Conservation (phyloP, 2,888 invertebrate genomes). For the Leptinotarsa tumamoca region DNA sequence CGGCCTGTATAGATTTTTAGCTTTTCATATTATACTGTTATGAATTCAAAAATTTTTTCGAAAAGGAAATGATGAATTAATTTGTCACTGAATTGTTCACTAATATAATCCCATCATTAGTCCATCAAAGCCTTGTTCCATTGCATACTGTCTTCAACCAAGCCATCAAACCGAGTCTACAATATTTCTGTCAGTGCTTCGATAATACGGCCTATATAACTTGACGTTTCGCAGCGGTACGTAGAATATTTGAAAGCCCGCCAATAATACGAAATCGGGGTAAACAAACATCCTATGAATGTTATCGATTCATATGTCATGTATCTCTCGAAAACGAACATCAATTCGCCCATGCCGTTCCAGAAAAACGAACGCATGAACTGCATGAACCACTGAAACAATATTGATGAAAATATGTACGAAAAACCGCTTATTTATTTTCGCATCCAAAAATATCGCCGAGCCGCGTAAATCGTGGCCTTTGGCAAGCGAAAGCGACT, state of each 20-base stretch:
- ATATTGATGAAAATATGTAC: conserved; percentile 14
- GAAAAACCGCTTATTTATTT: conserved; percentile 20
- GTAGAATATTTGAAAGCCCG: background rate
- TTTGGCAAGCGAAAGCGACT: conserved; percentile 6
- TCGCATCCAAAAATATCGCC: conserved; percentile 15
- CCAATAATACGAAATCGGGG: background rate
- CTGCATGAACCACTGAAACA: background rate
- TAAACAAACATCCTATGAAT: conserved; percentile 1
- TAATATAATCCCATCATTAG: too few relatives aligned
- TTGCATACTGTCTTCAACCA: too few relatives aligned
- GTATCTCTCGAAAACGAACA: background rate
- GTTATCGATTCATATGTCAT: conserved; percentile 1
- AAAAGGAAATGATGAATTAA: too few relatives aligned
- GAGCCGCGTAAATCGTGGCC: background rate
- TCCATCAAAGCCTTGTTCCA: too few relatives aligned
- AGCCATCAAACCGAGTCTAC: too few relatives aligned
- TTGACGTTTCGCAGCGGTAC: background rate
- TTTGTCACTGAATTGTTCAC: too few relatives aligned
- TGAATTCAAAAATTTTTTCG: too few relatives aligned
- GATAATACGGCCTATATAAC: too few relatives aligned
- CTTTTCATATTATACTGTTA: too few relatives aligned
- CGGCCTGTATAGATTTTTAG: too few relatives aligned
- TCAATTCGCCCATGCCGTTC: background rate
- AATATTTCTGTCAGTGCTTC: too few relatives aligned
- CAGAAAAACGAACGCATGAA: background rate